Percentiles rank a stretch among this genome's conserved stretches.
Conservation (phyloP, 23 tunicate species). For the Ascidia mentula region DNA sequence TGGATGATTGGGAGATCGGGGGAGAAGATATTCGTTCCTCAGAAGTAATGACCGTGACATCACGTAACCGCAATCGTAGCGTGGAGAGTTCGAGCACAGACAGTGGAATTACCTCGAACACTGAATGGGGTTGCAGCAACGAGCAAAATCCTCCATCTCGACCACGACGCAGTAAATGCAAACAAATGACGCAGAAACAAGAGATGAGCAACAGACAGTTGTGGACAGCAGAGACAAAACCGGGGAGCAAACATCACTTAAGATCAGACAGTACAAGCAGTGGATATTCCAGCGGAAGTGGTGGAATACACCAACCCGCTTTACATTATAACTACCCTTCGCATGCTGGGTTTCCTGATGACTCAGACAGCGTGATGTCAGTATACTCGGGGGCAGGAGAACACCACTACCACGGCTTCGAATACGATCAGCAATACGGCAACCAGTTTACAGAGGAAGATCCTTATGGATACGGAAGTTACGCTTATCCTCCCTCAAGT, state of each 20-base stretch:
- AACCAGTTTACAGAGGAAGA: constrained; percentile 29
- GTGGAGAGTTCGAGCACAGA: constrained; percentile 42
- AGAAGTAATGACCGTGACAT: not conserved
- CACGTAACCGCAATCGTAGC: constrained; percentile 14
- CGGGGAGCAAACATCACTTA: constrained; percentile 9
- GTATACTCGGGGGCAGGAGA: not conserved
- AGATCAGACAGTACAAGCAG: constrained; percentile 73
- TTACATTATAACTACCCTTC: not conserved
- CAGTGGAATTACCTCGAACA: constrained; percentile 35
- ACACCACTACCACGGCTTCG: not conserved
- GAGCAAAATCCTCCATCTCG: constrained; percentile 24
- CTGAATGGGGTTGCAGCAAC: not conserved
- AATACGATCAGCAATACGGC: not conserved
- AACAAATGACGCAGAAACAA: not conserved
- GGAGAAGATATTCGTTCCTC: not conserved
- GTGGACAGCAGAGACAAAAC: not conserved
- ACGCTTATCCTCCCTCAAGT: constrained; percentile 67
- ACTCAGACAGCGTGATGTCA: constrained; percentile 16
- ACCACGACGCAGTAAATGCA: not conserved
- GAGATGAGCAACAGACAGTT: not conserved
- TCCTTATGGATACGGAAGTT: constrained; percentile 58
- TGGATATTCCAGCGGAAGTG: constrained; percentile 89
- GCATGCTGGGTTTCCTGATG: not conserved
- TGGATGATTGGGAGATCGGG: constrained; percentile 22
- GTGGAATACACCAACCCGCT: constrained; percentile 12